These are phyloP conservation scores for Sardina pilchardus DNA, from an alignment of 2,113 vertebrate species.

Conservation along the genomic window DNA sequence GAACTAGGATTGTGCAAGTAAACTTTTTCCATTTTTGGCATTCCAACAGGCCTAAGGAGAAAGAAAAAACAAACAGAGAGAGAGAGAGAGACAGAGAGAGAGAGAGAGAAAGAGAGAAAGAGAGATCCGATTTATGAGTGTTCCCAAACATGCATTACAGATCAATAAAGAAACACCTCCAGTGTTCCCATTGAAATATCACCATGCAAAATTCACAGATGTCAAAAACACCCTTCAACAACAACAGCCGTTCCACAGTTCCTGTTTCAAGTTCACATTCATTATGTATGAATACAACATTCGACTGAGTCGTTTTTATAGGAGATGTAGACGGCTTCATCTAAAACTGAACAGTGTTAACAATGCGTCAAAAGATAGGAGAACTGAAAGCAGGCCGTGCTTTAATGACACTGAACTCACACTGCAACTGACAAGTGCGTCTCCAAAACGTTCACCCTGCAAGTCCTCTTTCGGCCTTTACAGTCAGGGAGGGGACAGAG, in stretches of 20 bases:
- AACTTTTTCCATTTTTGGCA: conserved; percentile 99
- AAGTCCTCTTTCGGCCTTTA: not conserved
- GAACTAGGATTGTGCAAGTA: conserved; percentile 98
- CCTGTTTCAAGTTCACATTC: too few relatives aligned
- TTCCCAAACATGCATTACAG: not conserved
- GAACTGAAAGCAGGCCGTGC: not conserved
- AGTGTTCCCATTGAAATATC: too few relatives aligned
- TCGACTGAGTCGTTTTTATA: not conserved
- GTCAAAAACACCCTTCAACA: too few relatives aligned
- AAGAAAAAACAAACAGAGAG: not conserved
- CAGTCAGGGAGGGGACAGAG: not conserved
- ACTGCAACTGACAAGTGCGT: not conserved
- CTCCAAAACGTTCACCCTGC: not conserved
- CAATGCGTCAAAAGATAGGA: not conserved
- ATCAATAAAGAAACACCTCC: not conserved
- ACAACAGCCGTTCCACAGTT: too few relatives aligned
- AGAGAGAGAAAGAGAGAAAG: not conserved
- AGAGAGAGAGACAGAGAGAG: not conserved
- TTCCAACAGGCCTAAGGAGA: conserved; percentile 87
- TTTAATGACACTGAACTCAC: not conserved
- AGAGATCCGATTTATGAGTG: not conserved
- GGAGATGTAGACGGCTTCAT: not conserved
- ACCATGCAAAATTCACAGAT: too few relatives aligned
- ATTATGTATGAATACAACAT: too few relatives aligned
- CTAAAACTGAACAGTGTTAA: too few relatives aligned